Conservation (phyloP, 2,888 invertebrate species). For the Lutraria lutraria region DNA sequence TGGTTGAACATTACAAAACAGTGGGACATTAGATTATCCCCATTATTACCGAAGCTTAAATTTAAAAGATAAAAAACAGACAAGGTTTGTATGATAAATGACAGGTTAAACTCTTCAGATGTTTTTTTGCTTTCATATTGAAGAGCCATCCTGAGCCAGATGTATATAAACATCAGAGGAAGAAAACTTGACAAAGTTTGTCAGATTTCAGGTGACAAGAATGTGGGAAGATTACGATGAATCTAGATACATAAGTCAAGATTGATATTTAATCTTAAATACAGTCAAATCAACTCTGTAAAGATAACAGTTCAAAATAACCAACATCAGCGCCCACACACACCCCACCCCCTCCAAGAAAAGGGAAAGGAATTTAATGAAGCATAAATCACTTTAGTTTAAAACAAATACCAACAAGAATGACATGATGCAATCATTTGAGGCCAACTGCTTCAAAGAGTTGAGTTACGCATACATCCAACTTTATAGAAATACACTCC, state of each 20-base stretch:
- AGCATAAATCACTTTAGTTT: no score
- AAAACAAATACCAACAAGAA: no score
- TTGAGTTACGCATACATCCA: no score
- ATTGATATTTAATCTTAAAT: background rate
- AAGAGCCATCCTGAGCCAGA: background rate
- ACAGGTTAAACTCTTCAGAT: background rate
- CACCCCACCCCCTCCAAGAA: no score
- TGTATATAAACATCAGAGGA: background rate
- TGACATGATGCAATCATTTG: no score
- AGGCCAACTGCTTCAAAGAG: no score
- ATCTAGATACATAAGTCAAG: background rate
- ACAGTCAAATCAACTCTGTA: no score
- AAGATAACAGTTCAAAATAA: no score
- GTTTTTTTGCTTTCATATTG: background rate
- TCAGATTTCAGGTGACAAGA: background rate
- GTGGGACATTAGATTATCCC: background rate
- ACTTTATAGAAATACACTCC: no score
- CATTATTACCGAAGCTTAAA: background rate
- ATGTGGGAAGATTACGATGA: background rate
- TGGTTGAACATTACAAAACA: background rate
- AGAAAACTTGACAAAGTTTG: slow-evolving; percentile 2
- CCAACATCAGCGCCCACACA: no score
- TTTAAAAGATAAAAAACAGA: background rate
- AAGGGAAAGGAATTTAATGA: no score
- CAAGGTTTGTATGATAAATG: background rate